These are phyloP conservation scores for Clistopyga incitator DNA, from an alignment of 2,888 invertebrate species.

Conservation along the genomic window DNA sequence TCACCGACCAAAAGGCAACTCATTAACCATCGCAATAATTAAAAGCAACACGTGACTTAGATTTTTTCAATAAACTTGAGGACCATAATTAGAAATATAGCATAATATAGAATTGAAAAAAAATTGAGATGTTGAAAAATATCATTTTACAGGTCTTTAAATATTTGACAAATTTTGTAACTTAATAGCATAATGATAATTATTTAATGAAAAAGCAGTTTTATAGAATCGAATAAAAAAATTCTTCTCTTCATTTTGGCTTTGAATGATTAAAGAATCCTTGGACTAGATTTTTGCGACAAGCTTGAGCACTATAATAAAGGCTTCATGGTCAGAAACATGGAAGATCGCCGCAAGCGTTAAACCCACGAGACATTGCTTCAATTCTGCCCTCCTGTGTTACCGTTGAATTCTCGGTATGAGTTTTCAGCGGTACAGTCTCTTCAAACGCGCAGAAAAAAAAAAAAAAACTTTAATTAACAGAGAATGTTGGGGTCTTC, in stretches of 20 bases:
- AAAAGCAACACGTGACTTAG: too few species aligned
- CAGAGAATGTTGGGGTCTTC: background rate
- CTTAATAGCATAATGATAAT: too few species aligned
- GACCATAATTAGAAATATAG: too few species aligned
- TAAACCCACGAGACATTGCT: conserved; percentile 18
- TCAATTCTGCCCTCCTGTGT: conserved; percentile 11
- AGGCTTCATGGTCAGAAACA: conserved; percentile 29
- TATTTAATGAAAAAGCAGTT: too few species aligned
- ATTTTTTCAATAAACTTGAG: too few species aligned
- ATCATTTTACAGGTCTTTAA: too few species aligned
- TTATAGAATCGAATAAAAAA: too few species aligned
- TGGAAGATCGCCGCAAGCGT: background rate
- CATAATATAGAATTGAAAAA: too few species aligned
- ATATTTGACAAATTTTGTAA: too few species aligned
- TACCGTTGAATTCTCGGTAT: conserved; percentile 35
- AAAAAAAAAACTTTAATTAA: background rate
- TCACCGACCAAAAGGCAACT: too few species aligned
- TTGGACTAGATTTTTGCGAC: conserved; percentile 38
- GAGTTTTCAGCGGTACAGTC: conserved; percentile 47
- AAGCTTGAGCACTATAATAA: conserved; percentile 16
- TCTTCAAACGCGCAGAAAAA: conserved; percentile 21
- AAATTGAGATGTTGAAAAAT: too few species aligned
- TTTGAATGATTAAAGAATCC: conserved; percentile 31
- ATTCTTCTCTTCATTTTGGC: background rate
- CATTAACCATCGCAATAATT: too few species aligned